Percentiles rank a stretch among this genome's conserved stretches.
These are phyloP conservation scores for Melanargia galathea DNA, from an alignment of 2,888 invertebrate genomes.

Conservation along the genomic window DNA sequence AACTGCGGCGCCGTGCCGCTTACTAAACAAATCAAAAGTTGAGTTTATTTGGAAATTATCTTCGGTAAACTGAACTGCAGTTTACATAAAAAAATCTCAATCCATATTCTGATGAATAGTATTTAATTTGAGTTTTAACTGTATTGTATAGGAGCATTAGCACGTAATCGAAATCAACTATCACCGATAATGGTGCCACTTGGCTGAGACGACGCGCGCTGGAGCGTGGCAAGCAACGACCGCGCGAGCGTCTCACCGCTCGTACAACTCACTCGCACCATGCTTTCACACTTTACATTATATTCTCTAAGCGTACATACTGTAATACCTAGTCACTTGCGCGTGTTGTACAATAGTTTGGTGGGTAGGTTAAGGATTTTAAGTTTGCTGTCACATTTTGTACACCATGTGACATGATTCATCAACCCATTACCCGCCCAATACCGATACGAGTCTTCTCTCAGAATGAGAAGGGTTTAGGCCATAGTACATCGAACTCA, in stretches of 20 bases:
- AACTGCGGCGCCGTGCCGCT: too few species aligned
- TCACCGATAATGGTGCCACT: constrained; percentile 32
- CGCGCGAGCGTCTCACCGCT: constrained; percentile 19
- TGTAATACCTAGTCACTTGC: background rate
- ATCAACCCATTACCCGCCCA: too few species aligned
- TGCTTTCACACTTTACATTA: constrained; percentile 2
- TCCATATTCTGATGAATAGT: too few species aligned
- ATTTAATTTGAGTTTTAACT: background rate
- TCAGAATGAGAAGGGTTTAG: too few species aligned
- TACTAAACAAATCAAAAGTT: too few species aligned
- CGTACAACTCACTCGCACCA: background rate
- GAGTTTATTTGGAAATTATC: too few species aligned
- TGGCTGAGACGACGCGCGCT: constrained; percentile 21
- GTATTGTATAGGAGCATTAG: background rate
- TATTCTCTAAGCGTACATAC: background rate
- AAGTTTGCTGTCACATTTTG: background rate
- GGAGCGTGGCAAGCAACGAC: constrained; percentile 41
- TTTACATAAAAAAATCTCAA: too few species aligned
- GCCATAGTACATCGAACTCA: too few species aligned
- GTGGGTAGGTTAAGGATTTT: background rate
- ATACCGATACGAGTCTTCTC: too few species aligned
- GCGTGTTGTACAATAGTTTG: too few species aligned
- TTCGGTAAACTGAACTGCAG: too few species aligned
- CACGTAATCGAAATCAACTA: constrained; percentile 33
- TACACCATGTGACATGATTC: too few species aligned